phyloP scores from a whole-genome alignment of 2,113 vertebrate genomes.

The Sylvia atricapilla region DNA sequence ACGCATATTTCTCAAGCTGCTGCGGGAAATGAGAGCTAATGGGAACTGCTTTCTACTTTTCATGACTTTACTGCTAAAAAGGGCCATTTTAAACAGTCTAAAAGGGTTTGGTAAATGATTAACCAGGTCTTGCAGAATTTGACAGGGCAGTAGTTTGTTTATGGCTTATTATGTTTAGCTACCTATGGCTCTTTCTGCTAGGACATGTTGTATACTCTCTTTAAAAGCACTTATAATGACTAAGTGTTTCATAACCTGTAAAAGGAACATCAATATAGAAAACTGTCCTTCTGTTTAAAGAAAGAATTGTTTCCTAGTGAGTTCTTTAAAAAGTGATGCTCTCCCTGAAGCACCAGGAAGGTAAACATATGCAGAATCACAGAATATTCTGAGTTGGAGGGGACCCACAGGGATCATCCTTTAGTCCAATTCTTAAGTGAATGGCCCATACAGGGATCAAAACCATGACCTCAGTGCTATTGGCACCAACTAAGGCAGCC shows the following conservation, averaged over 20 bases:
- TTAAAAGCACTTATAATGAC: not conserved
- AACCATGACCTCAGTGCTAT: not conserved
- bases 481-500: not conserved
- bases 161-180: not conserved
- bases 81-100: not conserved
- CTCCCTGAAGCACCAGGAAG: not conserved
- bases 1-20: not conserved
- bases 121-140: not conserved
- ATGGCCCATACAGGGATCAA: not conserved
- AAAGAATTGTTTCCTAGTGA: not conserved
- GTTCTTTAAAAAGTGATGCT: not conserved
- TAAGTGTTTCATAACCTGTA: not conserved
- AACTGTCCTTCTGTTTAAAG: not conserved
- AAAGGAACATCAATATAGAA: not conserved
- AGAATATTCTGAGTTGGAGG: not conserved
- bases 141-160: not conserved
- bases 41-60: not conserved
- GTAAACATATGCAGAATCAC: not conserved
- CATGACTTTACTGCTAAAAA: not conserved
- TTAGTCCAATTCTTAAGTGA: not conserved
- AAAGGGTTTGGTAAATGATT: slow-evolving; percentile 18
- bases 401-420: not conserved
- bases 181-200: not conserved
- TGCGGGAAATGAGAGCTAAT: not conserved
- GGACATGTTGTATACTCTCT: not conserved